These are phyloP conservation scores for Columbina picui DNA, from an alignment of 2,113 vertebrate species.

Conservation along the genomic window DNA sequence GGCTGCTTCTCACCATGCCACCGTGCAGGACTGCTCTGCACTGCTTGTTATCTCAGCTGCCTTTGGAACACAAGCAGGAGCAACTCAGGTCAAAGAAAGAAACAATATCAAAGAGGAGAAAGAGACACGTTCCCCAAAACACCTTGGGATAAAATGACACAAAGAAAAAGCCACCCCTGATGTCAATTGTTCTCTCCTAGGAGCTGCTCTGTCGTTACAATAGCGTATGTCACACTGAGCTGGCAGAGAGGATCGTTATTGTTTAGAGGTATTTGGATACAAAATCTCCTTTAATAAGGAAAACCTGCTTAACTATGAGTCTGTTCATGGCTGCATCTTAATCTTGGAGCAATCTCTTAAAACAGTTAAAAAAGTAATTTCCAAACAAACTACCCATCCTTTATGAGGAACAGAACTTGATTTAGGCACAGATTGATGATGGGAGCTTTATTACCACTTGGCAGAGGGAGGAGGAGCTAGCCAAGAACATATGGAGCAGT, in stretches of 20 bases:
- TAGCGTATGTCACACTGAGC: rapidly evolving
- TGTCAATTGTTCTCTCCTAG: not conserved
- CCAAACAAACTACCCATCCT: not conserved
- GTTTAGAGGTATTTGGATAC: not conserved
- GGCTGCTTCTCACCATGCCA: too few species aligned
- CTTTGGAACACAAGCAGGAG: too few species aligned
- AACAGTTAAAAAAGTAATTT: not conserved
- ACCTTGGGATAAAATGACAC: not conserved
- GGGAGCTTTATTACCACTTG: constrained; percentile 1
- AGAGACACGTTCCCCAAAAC: too few species aligned
- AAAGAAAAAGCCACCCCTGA: not conserved
- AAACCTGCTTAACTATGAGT: not conserved
- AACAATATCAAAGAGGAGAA: too few species aligned
- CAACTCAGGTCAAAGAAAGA: too few species aligned
- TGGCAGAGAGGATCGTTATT: not conserved
- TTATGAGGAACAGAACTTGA: not conserved
- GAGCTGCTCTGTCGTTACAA: not conserved
- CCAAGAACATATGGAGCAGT: constrained; percentile 17
- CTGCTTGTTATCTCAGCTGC: too few species aligned
- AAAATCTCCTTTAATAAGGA: not conserved
- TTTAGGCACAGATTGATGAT: constrained; percentile 6
- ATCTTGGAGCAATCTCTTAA: too few species aligned
- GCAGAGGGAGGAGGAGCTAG: not conserved
- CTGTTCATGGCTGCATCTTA: too few species aligned
- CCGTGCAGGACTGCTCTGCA: too few species aligned